Base-by-base conservation (phyloP, 1,140 invertebrate species). In the Antheraea mylitta region DNA sequence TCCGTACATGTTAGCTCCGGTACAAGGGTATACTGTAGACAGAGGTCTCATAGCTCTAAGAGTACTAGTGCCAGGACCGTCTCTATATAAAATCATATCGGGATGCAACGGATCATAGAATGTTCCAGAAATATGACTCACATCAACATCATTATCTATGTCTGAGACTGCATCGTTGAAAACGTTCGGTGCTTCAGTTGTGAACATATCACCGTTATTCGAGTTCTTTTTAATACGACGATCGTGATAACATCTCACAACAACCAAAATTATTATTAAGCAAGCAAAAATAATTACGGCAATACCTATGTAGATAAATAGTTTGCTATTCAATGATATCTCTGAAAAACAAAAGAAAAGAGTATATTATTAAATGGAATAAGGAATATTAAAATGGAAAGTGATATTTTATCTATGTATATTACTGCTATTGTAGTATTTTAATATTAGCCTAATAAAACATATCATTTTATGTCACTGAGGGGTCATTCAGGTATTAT, bases 191-290 rank as follows among this genome's bases (percentile, higher is more conserved):
- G 90, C 77, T 69, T 93, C 90, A 9, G 92, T 92, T 3, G 87
- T 86, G 61, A 92, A 93, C 85, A 93, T 91, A 58, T 93, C 87
- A n/a, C 87, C 89, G 16, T 87, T 86, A 75, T 92, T 93, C 13
- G 88, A 86, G 18, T 85, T 82, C 7, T 76, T 74, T 22, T 77
- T 76, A 18, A 68, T 76, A 59, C 78, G 81, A 36, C 80, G 74
- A 13, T 77, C 75, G 22, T 85, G 74, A 71, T 86, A 91, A 72
- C 82, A 92, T 7, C 84, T 76, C 0, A 89, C 67, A 9, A 67
- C 81, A 18, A 90, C 69, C 7, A 84, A n/a, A 13, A 82, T 70
- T 6, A 76, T 45, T 18, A 78, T 76, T 7, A 87, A 18, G 37
- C 88, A 76, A 1, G 91, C 76, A 11, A 92, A 68, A 0, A 87